Conservation (phyloP, 2,888 invertebrate genomes). For the Cephus nigrinus region DNA sequence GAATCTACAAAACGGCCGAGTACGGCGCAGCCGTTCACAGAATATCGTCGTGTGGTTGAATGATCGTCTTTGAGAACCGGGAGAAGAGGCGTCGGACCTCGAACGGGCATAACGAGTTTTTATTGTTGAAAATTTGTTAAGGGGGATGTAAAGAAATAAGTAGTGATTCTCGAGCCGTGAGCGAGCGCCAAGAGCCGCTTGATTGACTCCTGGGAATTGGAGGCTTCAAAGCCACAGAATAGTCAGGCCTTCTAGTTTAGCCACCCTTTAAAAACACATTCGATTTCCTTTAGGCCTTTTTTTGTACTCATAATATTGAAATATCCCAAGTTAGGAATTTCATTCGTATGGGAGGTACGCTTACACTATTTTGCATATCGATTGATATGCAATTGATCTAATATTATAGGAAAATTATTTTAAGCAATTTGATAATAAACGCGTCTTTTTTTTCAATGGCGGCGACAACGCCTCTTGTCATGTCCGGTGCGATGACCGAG, state of each 20-base stretch:
- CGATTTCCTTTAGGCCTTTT: background rate
- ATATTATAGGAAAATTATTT: background rate
- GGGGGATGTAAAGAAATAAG: constrained; percentile 43
- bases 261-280: constrained; percentile 37
- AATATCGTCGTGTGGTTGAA: background rate
- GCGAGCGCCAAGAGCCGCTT: constrained; percentile 29
- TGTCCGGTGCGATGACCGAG: constrained; percentile 15
- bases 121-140: constrained; percentile 48
- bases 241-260: constrained; percentile 34
- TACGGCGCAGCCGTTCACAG: background rate
- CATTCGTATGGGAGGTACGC: background rate
- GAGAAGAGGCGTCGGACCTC: constrained; percentile 5
- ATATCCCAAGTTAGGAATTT: background rate
- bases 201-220: constrained; percentile 44
- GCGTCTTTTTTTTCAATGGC: constrained; percentile 28
- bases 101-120: constrained; percentile 44
- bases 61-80: background rate
- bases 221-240: constrained; percentile 35
- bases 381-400: background rate
- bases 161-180: background rate
- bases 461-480: constrained; percentile 26
- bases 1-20: background rate
- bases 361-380: background rate
- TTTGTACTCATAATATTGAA: background rate
- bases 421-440: constrained; percentile 16